Base-by-base conservation (phyloP, 2,797 vertebrate species). In the Benthosema pterotum region DNA sequence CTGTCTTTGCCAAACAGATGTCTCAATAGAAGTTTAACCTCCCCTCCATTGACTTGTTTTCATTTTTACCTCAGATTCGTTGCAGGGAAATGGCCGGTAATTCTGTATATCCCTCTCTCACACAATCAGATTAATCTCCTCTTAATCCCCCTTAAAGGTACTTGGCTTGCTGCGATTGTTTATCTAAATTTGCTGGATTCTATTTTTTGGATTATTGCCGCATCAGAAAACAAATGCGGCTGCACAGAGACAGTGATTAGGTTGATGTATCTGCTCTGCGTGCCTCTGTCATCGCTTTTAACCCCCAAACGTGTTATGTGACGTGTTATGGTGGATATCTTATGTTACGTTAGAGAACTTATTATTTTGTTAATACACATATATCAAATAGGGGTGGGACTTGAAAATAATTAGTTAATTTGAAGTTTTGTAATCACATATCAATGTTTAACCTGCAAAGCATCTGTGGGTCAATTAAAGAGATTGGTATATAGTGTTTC, bases 1-100 rank as follows among this genome's bases (percentile, higher is more conserved):
- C 43, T 25, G 11, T 19, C 62, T 72, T 61, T 68, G 68, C 72
- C 57, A 67, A 78, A 76, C 80, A 77, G 69, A 83, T 75, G 73
- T 87, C 63, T 75, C 66, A 67, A 48, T 59, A 78, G 57, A 72
- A 74, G 32, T 71, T 28, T 18, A 52, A 42, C 57, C 49, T 73
- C 54, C 54, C 28, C 28, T 74, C 17, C 46, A 57, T 50, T 56
- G 61, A 63, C 57, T 67, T 49, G 17, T 18, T 32, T 58, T 38
- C 60, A 17, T 18, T 32, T 58, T 38, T 63, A 17, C 52, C 42
- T 57, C 51, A 70, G 42, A 61, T 62, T 72, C 66, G 56, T 46
- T 52, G 52, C 42, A 50, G 64, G 48, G 52, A 60, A 73, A 56
- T 58, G 42, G 19, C 48, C 68, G 66, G 38, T 3, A 67, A 74